These are phyloP conservation scores for Ochlodes sylvanus DNA, from an alignment of 2,888 invertebrate species.

Conservation along the genomic window DNA sequence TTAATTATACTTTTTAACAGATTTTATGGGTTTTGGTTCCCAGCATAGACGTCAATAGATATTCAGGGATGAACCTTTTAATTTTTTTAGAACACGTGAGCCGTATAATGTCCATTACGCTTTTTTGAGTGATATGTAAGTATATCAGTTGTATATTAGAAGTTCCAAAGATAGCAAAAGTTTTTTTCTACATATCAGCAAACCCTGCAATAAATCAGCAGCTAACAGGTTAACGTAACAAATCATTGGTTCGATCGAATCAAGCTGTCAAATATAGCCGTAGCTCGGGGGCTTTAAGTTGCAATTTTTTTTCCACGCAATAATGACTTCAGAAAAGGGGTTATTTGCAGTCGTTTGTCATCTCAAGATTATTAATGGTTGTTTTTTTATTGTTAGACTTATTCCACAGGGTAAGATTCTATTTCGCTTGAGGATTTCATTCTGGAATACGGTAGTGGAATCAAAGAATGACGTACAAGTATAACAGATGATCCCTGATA, in stretches of 20 bases:
- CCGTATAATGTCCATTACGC: too few relatives aligned
- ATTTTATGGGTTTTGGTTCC: too few relatives aligned
- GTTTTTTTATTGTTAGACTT: neutral
- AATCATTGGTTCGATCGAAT: constrained; percentile 49
- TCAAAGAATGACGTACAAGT: neutral
- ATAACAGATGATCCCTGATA: too few relatives aligned
- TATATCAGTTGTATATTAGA: too few relatives aligned
- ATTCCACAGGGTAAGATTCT: too few relatives aligned
- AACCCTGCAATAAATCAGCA: constrained; percentile 42
- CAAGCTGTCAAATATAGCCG: constrained; percentile 45
- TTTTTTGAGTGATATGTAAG: too few relatives aligned
- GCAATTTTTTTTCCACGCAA: constrained; percentile 41
- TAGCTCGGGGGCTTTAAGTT: constrained; percentile 42
- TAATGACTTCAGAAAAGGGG: constrained; percentile 43
- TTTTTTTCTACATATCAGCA: neutral
- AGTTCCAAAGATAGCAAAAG: neutral
- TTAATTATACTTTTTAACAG: too few relatives aligned
- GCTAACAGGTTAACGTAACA: constrained; percentile 47
- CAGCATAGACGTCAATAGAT: too few relatives aligned
- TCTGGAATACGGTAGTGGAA: neutral
- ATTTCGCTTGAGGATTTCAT: neutral
- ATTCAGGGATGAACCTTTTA: too few relatives aligned
- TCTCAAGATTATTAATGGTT: constrained; percentile 16
- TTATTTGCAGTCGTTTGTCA: constrained; percentile 48
- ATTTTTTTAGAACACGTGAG: too few relatives aligned